Conservation (phyloP, 1,140 invertebrate genomes). For the Tetraneura akinire region DNA sequence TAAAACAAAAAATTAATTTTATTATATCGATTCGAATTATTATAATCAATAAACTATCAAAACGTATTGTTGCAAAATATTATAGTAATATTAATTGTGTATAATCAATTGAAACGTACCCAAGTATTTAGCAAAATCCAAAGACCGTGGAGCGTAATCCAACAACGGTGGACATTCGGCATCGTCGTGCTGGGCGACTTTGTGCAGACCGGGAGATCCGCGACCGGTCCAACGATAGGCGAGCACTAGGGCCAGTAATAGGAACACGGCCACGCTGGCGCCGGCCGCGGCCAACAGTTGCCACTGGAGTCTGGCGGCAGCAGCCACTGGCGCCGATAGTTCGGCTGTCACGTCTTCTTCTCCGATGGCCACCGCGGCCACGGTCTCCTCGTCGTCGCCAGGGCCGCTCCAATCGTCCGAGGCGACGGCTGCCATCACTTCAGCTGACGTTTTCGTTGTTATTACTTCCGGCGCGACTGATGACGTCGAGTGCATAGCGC, state of each 20-base stretch:
- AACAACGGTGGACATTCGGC: conserved; percentile 35
- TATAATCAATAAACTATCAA: too few species aligned
- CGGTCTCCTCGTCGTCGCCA: neutral
- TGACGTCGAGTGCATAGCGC: conserved; percentile 30
- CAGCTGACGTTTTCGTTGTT: conserved; percentile 16
- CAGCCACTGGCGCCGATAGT: conserved; percentile 22
- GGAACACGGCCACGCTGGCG: conserved; percentile 39
- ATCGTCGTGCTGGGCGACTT: neutral
- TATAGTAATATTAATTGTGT: too few species aligned
- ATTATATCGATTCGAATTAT: too few species aligned
- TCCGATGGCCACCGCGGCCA: conserved; percentile 49
- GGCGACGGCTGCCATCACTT: conserved; percentile 26
- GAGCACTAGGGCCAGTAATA: conserved; percentile 38
- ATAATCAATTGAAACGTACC: neutral
- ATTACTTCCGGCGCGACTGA: conserved; percentile 52
- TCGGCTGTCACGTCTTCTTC: conserved; percentile 32
- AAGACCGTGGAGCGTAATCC: neutral
- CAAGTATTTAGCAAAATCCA: conserved; percentile 32
- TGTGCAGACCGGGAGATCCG: neutral
- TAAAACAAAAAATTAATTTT: too few species aligned
- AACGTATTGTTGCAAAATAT: too few species aligned
- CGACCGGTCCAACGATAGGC: conserved; percentile 15
- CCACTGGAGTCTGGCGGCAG: neutral
- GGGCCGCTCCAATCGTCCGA: neutral
- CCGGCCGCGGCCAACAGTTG: conserved; percentile 46